Evolutionary conservation across 2,797 vertebrate genomes (phyloP), one percentile per base, ranked within the genome.

Genomic region (Enoplosus armatus): DNA sequence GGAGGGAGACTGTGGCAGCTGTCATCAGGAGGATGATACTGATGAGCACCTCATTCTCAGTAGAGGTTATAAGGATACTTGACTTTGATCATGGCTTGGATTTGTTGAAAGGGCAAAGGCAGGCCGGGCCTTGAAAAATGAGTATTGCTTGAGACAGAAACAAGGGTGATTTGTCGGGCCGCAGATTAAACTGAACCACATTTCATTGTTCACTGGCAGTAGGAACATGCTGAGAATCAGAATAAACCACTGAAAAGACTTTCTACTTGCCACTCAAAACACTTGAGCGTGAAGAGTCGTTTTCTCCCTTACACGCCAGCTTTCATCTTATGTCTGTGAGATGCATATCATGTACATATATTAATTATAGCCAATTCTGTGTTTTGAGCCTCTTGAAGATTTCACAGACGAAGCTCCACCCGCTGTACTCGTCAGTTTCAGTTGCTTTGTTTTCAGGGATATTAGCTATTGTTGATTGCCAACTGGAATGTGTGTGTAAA

Each of bases 401-500:
- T 20, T 39, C 11, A 31, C 47, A 26, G 33, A 22, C 0, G 1
- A 0, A 60, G 8, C 47, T 47, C 43, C 33, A 26, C 22, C 41
- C 24, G 18, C 37, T 72, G 31, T 48, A 26, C 15, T 5, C 8
- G 37, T 55, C 26, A 15, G 8, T 51, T 47, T 37, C 35, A 41
- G 8, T 45, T 66, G n/a, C 55, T 62, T 64, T 66, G 59, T 69
- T 69, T 60, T 73, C 22, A 67, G 59, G 60, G 15, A 18, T 22
- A 0, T 41, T 29, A 37, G 16, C 63, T 43, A n/a, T 43, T 70
- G 64, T 51, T 64, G 26, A 27, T 66, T 43, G 27, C 27, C 27
- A 50, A 65, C 55, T n/a, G 55, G 33, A 62, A 74, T 41, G 74
- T 58, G 69, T 66, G 39, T 39, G 12, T 69, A 31, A 70, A 58